Evolutionary conservation across 2,888 invertebrate species (phyloP).

Genomic region (Chrysopilus asiliformis): DNA sequence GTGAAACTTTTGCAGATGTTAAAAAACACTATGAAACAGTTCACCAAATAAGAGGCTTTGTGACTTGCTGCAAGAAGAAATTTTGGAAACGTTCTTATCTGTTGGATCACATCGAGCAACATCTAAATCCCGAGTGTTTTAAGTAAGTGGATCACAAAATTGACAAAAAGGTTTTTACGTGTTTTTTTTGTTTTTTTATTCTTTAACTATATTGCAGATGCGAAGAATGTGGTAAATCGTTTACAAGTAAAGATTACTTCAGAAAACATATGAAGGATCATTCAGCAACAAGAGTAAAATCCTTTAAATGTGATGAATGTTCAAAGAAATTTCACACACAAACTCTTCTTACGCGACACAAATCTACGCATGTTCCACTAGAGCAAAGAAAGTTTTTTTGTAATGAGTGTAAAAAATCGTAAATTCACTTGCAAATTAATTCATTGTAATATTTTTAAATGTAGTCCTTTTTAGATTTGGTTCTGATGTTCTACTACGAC

Average conservation of each 20-base stretch:
- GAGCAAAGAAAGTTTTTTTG: constrained; percentile 25
- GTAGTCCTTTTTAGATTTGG: constrained; percentile 23
- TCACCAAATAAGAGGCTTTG: constrained; percentile 28
- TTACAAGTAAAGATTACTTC: constrained; percentile 30
- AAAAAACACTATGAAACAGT: constrained; percentile 27
- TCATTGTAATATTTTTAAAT: too few relatives aligned
- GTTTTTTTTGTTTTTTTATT: neutral
- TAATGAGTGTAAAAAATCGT: constrained; percentile 25
- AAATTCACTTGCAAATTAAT: constrained; percentile 7
- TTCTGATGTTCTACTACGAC: constrained; percentile 23
- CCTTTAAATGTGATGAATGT: constrained; percentile 29
- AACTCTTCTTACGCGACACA: constrained; percentile 30
- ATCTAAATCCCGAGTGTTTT: constrained; percentile 31
- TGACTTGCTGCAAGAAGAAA: constrained; percentile 31
- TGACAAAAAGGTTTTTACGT: too few relatives aligned
- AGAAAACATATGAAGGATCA: constrained; percentile 28
- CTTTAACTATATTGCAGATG: constrained; percentile 19
- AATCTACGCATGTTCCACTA: constrained; percentile 28
- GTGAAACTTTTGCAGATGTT: constrained; percentile 26
- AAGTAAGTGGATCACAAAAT: constrained; percentile 21
- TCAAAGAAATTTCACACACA: constrained; percentile 29
- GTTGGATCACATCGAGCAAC: constrained; percentile 31
- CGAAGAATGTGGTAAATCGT: constrained; percentile 28
- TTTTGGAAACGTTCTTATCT: constrained; percentile 28
- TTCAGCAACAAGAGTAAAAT: constrained; percentile 27